Percentiles rank a stretch among this genome's conserved stretches.
Conservation (phyloP, 2,888 invertebrate genomes). For the Calameuta pallipes region DNA sequence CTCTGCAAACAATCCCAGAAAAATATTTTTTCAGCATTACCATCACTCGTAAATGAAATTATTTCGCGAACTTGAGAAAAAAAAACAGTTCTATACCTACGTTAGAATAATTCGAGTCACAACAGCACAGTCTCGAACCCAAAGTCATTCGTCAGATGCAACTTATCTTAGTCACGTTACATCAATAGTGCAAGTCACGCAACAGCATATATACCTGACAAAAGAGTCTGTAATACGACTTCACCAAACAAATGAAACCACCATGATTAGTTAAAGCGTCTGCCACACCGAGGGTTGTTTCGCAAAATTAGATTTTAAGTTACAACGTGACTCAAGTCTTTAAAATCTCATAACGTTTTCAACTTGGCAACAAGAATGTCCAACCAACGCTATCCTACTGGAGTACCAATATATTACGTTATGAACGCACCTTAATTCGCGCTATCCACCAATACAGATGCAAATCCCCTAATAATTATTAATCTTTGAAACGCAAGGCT, state of each 20-base stretch:
- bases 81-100: not conserved
- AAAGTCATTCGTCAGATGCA: not conserved
- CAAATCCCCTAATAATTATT: too few species aligned
- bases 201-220: not conserved
- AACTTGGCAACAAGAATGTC: not conserved
- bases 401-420: not conserved
- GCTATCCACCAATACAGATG: not conserved
- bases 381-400: not conserved
- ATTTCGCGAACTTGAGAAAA: not conserved
- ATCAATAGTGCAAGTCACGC: not conserved
- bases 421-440: not conserved
- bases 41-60: not conserved
- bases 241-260: not conserved
- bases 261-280: not conserved
- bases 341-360: not conserved
- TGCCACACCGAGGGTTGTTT: not conserved
- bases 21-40: not conserved
- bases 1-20: not conserved
- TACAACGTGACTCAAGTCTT: not conserved
- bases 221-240: not conserved
- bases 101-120: not conserved
- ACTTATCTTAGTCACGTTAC: not conserved
- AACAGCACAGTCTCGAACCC: not conserved
- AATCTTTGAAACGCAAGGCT: not conserved
- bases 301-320: not conserved